A percentile compares a stretch with the other conserved stretches of the same genome.
Evolutionary conservation across 2,113 vertebrate species (phyloP).

Genomic region (Platichthys stellatus): DNA sequence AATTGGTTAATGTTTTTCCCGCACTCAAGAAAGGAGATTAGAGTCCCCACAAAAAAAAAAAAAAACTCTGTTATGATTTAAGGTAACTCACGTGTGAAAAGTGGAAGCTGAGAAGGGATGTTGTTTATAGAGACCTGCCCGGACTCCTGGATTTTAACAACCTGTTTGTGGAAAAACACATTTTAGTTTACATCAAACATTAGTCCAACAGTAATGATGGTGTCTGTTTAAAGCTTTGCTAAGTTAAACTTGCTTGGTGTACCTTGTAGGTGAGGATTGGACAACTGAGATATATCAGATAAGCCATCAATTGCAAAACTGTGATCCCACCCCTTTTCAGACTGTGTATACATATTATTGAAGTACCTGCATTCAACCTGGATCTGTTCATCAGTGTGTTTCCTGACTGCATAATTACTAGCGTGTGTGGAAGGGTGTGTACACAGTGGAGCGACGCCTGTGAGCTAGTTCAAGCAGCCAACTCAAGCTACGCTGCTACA

Average conservation of each 20-base stretch:
- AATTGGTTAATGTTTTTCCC: not conserved
- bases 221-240: not conserved
- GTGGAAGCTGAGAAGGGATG: conserved; percentile 86
- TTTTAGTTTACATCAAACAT: not conserved
- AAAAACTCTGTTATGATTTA: not conserved
- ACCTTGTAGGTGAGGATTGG: not conserved
- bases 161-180: conserved; percentile 72
- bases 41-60: too few species aligned
- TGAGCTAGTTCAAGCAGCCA: too few species aligned
- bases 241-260: not conserved
- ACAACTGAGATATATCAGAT: not conserved
- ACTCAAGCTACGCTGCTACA: too few species aligned
- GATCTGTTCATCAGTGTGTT: too few species aligned
- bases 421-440: too few species aligned
- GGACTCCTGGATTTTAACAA: conserved; percentile 80
- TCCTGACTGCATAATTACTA: too few species aligned
- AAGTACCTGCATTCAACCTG: not conserved
- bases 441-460: too few species aligned
- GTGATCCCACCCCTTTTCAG: not conserved
- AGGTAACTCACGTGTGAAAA: conserved; percentile 83
- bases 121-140: conserved; percentile 87
- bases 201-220: not conserved
- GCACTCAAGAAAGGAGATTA: not conserved
- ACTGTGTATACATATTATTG: not conserved
- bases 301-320: not conserved